Conservation (phyloP, 2,888 invertebrate species). For the Drosophila neutralis region DNA sequence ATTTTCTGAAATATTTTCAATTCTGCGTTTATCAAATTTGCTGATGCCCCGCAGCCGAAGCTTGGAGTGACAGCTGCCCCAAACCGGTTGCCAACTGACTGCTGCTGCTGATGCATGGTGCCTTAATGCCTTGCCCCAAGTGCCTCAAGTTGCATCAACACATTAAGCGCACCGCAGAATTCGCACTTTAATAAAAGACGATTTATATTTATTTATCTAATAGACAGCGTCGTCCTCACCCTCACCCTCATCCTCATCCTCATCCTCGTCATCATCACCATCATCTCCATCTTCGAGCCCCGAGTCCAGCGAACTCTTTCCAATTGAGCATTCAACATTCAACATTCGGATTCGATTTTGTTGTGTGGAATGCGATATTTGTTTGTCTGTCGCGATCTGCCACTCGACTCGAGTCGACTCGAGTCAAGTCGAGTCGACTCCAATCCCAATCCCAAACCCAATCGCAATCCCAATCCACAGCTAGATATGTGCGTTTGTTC, state of each 20-base stretch:
- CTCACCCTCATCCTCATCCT: conserved; percentile 26
- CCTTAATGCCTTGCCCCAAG: background rate
- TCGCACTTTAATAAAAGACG: conserved; percentile 76
- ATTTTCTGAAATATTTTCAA: background rate
- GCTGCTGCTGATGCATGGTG: background rate
- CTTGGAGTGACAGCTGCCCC: conserved; percentile 13
- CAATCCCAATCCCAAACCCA: conserved; percentile 3
- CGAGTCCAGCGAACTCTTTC: background rate
- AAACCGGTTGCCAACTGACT: conserved; percentile 41
- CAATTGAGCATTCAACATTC: conserved; percentile 47
- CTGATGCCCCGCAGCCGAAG: conserved; percentile 7
- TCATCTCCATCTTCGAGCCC: conserved; percentile 2
- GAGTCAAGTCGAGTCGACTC: background rate
- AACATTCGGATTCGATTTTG: conserved; percentile 37
- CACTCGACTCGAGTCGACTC: conserved; percentile 7
- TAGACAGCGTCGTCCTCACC: conserved; percentile 60
- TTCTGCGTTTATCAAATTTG: conserved; percentile 28
- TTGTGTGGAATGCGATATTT: conserved; percentile 67
- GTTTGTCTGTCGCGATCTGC: conserved; percentile 58
- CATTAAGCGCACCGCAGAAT: conserved; percentile 67
- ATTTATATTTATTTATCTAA: conserved; percentile 75
- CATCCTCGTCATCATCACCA: background rate
- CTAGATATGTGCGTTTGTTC: conserved; percentile 48
- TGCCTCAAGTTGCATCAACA: conserved; percentile 48
- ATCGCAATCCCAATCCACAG: conserved; percentile 1